These are phyloP conservation scores for Xyliphius kryptos DNA, from an alignment of 2,113 vertebrate genomes.

Conservation along the genomic window DNA sequence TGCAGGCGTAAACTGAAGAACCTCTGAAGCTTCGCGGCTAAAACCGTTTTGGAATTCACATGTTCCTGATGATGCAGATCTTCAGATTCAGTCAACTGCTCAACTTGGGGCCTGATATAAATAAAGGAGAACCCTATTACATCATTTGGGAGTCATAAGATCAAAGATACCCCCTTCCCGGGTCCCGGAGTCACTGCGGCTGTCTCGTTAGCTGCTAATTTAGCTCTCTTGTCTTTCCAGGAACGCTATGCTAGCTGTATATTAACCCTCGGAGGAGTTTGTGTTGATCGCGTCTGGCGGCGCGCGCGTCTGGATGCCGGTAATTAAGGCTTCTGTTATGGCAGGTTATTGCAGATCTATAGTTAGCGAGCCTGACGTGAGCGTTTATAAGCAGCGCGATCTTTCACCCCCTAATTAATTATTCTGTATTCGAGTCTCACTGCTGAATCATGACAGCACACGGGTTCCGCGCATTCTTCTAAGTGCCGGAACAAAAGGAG, in stretches of 20 bases:
- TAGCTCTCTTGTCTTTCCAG: neutral
- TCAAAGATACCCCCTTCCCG: neutral
- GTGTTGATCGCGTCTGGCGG: conserved; percentile 28
- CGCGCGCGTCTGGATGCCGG: conserved; percentile 21
- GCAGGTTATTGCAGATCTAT: conserved; percentile 31
- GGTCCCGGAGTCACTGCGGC: neutral
- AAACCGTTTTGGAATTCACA: no score
- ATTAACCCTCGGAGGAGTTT: conserved; percentile 10
- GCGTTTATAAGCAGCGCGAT: conserved; percentile 26
- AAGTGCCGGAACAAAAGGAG: neutral
- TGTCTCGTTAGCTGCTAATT: neutral
- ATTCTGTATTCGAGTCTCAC: conserved; percentile 20
- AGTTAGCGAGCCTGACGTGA: conserved; percentile 24
- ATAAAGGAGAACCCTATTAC: conserved; percentile 11
- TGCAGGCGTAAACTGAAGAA: no score
- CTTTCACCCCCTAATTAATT: conserved; percentile 29
- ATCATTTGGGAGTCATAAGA: neutral
- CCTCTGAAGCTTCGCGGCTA: no score
- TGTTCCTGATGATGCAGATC: no score
- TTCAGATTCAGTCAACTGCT: no score
- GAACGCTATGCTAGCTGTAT: conserved; percentile 38
- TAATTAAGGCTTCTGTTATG: conserved; percentile 44
- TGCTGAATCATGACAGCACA: conserved; percentile 7
- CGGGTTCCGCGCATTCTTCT: neutral
- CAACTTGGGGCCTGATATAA: no score